Conservation (phyloP, 1,140 invertebrate genomes). For the Drosophila sechellia region DNA sequence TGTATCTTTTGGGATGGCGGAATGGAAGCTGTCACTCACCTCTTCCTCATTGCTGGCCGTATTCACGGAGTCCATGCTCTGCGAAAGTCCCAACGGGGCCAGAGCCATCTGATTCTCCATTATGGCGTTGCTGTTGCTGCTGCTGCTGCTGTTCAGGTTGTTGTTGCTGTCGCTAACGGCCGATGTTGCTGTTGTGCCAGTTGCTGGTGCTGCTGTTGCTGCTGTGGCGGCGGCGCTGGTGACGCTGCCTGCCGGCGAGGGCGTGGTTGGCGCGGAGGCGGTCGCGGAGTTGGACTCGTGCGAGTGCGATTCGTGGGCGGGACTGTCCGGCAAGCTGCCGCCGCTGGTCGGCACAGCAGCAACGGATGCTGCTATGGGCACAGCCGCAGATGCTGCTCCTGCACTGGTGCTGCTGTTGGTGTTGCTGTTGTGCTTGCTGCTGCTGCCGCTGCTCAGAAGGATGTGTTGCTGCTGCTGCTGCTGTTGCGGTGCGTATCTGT, state of each 20-base stretch:
- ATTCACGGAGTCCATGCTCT: constrained; percentile 97
- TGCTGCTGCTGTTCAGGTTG: constrained; percentile 52
- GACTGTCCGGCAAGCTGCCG: constrained; percentile 65
- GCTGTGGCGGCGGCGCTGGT: constrained; percentile 36
- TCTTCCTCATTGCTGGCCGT: constrained; percentile 95
- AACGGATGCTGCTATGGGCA: constrained; percentile 45
- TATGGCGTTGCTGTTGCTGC: constrained; percentile 60
- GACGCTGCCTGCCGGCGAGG: constrained; percentile 70
- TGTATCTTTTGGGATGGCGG: not conserved
- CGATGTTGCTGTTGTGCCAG: constrained; percentile 55
- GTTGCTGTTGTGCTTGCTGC: constrained; percentile 39
- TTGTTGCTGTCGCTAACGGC: constrained; percentile 61
- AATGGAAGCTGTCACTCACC: constrained; percentile 86
- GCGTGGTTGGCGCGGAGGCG: constrained; percentile 76
- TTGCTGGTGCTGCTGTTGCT: constrained; percentile 34
- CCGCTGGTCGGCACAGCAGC: constrained; percentile 57
- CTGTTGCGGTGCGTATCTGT: constrained; percentile 62
- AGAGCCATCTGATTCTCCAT: constrained; percentile 84
- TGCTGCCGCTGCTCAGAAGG: constrained; percentile 53
- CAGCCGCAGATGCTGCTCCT: constrained; percentile 36
- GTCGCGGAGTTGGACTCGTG: constrained; percentile 72
- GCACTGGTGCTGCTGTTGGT: constrained; percentile 36
- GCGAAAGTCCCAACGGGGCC: constrained; percentile 86
- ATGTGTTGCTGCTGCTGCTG: constrained; percentile 64
- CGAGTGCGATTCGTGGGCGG: constrained; percentile 73